Conservation (phyloP, 2,113 vertebrate species). For the Hipposideros armiger region DNA sequence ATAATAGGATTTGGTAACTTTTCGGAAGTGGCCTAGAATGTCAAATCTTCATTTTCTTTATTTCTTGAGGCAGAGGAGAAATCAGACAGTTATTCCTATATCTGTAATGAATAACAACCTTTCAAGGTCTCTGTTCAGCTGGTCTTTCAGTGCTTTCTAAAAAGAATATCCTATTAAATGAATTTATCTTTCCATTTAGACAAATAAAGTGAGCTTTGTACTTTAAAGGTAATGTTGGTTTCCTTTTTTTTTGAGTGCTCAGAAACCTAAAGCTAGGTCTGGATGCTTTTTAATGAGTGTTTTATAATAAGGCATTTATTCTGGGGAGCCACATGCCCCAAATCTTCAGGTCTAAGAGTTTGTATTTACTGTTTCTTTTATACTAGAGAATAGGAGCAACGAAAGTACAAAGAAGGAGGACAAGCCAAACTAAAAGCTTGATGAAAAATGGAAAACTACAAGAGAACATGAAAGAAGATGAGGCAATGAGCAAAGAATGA, state of each 20-base stretch:
- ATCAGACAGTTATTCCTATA: background rate
- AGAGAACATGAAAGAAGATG: conserved; percentile 1
- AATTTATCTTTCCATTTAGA: conserved; percentile 4
- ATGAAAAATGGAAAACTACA: conserved; percentile 59
- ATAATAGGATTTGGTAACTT: background rate
- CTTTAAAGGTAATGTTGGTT: background rate
- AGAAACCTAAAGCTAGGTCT: background rate
- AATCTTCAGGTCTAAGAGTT: conserved; percentile 6
- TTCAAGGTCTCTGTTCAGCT: background rate
- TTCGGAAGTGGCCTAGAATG: background rate
- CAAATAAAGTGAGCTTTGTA: background rate
- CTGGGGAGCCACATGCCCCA: background rate
- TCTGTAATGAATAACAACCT: background rate
- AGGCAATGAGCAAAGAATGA: background rate
- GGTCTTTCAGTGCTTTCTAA: background rate
- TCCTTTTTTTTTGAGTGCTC: background rate
- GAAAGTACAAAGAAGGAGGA: conserved; percentile 45
- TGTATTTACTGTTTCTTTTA: conserved; percentile 41
- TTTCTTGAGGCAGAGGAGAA: background rate
- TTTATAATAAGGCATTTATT: conserved; percentile 55
- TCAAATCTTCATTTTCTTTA: background rate
- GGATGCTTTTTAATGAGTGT: background rate
- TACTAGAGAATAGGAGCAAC: background rate
- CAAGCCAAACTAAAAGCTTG: conserved; percentile 26
- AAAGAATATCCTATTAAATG: background rate